Evolutionary conservation across 2,888 invertebrate species (phyloP), one percentile per base, ranked within the genome.

Genomic region (Chalcosyrphus nemorum): DNA sequence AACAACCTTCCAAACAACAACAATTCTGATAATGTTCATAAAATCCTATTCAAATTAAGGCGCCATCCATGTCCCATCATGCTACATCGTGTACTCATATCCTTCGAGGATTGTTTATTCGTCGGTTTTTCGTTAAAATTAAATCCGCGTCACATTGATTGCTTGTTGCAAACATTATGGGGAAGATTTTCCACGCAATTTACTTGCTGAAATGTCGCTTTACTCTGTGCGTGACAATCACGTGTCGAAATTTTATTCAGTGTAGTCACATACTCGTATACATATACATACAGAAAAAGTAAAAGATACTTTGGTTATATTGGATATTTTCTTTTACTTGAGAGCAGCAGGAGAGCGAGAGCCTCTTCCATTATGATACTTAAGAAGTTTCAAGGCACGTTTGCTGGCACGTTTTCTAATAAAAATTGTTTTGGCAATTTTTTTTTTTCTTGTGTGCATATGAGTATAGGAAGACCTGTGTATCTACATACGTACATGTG

Each of bases 151-250:
- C 71, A 52, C 59, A 71, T 52, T 61, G 71, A 52, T 59, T 61
- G 71, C 71, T 50, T 71, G 59, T 71, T 71, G 27, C 50, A 29
- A 71, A 71, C 59, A 61, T 71, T 71, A 71, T 41, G 50, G 11
- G n/a, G 59, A 52, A 71, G 59, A 71, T 71, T 71, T 71, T 71
- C 71, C 71, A 71, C 71, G 59, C 61, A 71, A 71, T 71, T 71
- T 71, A 41, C 71, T 61, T n/a, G n/a, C 19, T 13, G 38, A 47
- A 50, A 50, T 59, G 59, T 50, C 50, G 38, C 27, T 35, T 43
- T 27, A 29, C 43, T 57, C 35, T 61, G 71, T 71, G 71, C 59
- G 59, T 71, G 59, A 61, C 59, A 71, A 71, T 61, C 27, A 71
- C 61, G 71, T 71, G 71, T 61, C 41, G 71, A 61, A 59, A 29